Percentiles rank a stretch among this genome's conserved stretches.
phyloP scores from a whole-genome alignment of 2,888 invertebrate genomes.

The Chrysotoxum bicinctum region DNA sequence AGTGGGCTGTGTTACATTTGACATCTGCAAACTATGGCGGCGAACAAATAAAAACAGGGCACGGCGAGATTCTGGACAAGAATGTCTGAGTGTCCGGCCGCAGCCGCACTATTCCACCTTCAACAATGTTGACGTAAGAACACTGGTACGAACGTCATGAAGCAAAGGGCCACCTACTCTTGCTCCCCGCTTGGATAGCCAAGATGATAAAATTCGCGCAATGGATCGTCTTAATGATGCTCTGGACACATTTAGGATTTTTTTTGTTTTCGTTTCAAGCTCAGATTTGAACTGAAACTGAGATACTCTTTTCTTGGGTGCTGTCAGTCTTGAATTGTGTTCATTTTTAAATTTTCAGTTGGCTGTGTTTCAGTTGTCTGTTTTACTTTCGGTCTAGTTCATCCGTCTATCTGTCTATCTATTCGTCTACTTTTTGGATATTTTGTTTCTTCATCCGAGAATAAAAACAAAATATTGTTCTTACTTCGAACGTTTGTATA shows the following conservation, averaged over 20 bases:
- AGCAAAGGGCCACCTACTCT: conserved; percentile 56
- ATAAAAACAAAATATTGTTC: conserved; percentile 28
- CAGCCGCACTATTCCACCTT: conserved; percentile 36
- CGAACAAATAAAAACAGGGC: conserved; percentile 38
- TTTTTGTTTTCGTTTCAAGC: neutral
- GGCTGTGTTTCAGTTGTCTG: conserved; percentile 40
- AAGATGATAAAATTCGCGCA: conserved; percentile 64
- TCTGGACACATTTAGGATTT: conserved; percentile 16
- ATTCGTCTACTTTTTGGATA: conserved; percentile 43
- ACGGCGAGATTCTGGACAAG: conserved; percentile 14
- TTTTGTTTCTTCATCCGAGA: conserved; percentile 19
- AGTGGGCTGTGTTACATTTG: conserved; percentile 71
- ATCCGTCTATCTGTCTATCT: conserved; percentile 65
- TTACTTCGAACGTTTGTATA: conserved; percentile 22
- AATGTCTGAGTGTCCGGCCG: conserved; percentile 23
- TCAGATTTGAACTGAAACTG: neutral
- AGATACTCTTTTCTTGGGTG: conserved; percentile 23
- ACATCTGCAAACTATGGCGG: conserved; percentile 59
- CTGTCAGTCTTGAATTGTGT: conserved; percentile 37
- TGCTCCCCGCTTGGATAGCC: conserved; percentile 47
- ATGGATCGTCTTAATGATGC: conserved; percentile 68
- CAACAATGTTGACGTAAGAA: conserved; percentile 50
- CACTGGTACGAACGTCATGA: conserved; percentile 53
- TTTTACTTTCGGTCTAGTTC: conserved; percentile 54
- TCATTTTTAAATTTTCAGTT: conserved; percentile 6